Evolutionary conservation across 2,888 invertebrate species (phyloP), one percentile per base, ranked within the genome.

Genomic region (Drosophila mimetica): DNA sequence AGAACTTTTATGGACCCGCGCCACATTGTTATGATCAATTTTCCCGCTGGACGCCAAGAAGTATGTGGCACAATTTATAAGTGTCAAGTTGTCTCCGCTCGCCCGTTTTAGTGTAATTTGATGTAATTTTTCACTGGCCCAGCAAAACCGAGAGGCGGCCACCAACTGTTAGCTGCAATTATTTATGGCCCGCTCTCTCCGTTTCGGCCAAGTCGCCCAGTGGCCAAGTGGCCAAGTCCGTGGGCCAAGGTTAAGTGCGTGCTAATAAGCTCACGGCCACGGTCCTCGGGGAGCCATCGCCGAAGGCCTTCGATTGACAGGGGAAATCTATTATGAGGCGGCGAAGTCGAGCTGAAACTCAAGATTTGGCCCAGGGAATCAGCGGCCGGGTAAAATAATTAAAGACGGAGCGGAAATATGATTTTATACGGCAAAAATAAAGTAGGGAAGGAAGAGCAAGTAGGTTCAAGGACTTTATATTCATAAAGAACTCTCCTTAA

Each of bases 1-100:
- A 47, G 28, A 44, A 47, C 46, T 64, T 63, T 69, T 63, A 59
- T 18, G 46, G 48, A 22, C 14, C 37, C 4, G 30, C 32, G 37
- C 18, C 47, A 39, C 66, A 50, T 16, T 67, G 66, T 71, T 72
- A 79, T 70, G 75, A 81, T 71, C 76, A 78, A 73, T 76, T 78
- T 75, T 63, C 44, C 61, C 63, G 67, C 74, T 51, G 53, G 44
- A 63, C 85, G 74, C 61, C 76, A 71, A 64, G 69, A 71, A 78
- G 79, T 72, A 85, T 87, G 86, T 82, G 82, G 81, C 79, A 76
- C 73, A 78, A 83, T 87, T 83, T 87, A 85, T 85, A 81, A 85
- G 82, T 73, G 79, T 81, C 85, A 86, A 81, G 76, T 82, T 77
- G 79, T 48, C 67, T 67, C 58, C 25, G 30, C 46, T 28, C 28